Base-by-base conservation (phyloP, 64 coral and sea anemone species). In the Montipora foliosa region DNA sequence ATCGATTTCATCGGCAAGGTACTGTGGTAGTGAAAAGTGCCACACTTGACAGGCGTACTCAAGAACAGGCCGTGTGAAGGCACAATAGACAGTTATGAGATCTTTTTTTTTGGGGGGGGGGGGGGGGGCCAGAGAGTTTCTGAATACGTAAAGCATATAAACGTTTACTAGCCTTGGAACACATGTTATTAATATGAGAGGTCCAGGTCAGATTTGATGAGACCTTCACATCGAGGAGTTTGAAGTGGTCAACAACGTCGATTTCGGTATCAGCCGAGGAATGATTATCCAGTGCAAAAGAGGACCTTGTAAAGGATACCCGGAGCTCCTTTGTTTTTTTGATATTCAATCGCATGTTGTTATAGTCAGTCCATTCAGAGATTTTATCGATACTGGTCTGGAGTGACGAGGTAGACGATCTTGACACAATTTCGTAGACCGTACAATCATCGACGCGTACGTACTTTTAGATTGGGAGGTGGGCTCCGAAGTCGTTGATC, bases 301-400 rank as follows among this genome's bases (percentile, higher is more conserved):
- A 76, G 24, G 29, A 16, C 69, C 76, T 94, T 15, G 50, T 19
- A 50, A 94, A 94, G 51, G 92, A 94, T 73, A 94, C 46, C 1
- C 77, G 50, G n/a, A 94, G 77, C 73, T 89, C 85, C 48, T 89
- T 94, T 10, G 76, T 22, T 22, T 88, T 57, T 52, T 94, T 94
- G 6, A 88, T 76, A 73, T 94, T 94, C 3, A 94, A 58, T 80
- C 74, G 53, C 84, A 94, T 94, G 67, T 94, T 94, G 44, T 93
- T 93, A 48, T 3, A 19, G 6, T 87, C 19, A 69, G 84, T 88
- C 92, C 92, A 93, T 68, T 88, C 47, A 94, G 76, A 71, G 47
- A 94, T 82, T 17, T 58, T 88, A 79, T 94, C 82, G 67, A 87
- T 93, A 69, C 10, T 15, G 60, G 44, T 81, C 58, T 81, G 79